Evolutionary conservation across 2,797 vertebrate species (phyloP).

Genomic region (Fringilla coelebs): DNA sequence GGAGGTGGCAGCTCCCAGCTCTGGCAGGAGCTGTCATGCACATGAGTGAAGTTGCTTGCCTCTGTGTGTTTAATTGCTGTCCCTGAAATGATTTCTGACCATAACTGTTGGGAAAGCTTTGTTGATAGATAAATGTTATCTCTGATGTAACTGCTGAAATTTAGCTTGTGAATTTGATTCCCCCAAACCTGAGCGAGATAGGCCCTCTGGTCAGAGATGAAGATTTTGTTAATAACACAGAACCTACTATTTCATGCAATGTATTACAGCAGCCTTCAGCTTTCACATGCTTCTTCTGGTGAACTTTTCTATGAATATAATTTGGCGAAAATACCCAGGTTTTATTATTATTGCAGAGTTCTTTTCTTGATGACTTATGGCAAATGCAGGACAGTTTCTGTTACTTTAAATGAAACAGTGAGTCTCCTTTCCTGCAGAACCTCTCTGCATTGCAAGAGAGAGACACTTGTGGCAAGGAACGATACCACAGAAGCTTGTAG

Average conservation of each 20-base stretch:
- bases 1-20: background rate
- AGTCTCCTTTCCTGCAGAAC: conserved; percentile 12
- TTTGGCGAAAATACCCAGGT: background rate
- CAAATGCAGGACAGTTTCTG: background rate
- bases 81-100: background rate
- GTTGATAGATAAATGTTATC: background rate
- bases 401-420: background rate
- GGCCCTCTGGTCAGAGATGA: background rate
- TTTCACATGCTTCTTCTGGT: background rate
- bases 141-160: background rate
- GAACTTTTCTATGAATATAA: background rate
- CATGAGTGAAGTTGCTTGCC: background rate
- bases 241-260: background rate
- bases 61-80: background rate
- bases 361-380: background rate
- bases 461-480: background rate
- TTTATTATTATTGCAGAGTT: background rate
- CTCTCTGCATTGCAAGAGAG: conserved; percentile 13
- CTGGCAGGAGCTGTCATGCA: background rate
- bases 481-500: conserved; percentile 25
- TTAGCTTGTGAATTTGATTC: background rate
- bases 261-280: background rate
- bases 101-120: background rate
- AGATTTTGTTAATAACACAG: background rate
- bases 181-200: background rate